Evolutionary conservation across 2,888 invertebrate genomes (phyloP).

Genomic region (Parnassius apollo): DNA sequence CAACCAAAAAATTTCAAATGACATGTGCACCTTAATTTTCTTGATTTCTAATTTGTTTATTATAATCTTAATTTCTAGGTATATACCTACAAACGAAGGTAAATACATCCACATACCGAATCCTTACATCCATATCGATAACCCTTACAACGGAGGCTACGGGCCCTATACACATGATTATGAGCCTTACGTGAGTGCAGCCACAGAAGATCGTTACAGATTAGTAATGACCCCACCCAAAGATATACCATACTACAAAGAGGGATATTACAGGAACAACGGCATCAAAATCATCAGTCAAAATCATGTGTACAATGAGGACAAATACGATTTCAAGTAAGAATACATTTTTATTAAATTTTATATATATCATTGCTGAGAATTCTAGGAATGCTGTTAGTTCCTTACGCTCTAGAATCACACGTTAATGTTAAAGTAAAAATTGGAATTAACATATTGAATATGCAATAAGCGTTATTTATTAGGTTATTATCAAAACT

Average conservation of each 20-base stretch:
- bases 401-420: slow-evolving; percentile 29
- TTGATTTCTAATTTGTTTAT: too few relatives aligned
- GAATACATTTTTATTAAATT: slow-evolving; percentile 37
- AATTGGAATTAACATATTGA: slow-evolving; percentile 46
- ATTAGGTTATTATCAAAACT: slow-evolving; percentile 48
- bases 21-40: too few relatives aligned
- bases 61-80: slow-evolving; percentile 43
- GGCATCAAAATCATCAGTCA: slow-evolving; percentile 76
- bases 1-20: too few relatives aligned
- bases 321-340: slow-evolving; percentile 78
- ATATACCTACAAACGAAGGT: slow-evolving; percentile 71
- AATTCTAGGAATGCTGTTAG: slow-evolving; percentile 17
- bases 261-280: slow-evolving; percentile 76
- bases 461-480: slow-evolving; percentile 43
- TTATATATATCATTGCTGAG: not conserved
- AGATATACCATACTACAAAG: slow-evolving; percentile 69
- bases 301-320: slow-evolving; percentile 72
- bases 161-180: slow-evolving; percentile 71
- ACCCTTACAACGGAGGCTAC: slow-evolving; percentile 70
- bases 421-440: slow-evolving; percentile 34
- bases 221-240: slow-evolving; percentile 56
- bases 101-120: slow-evolving; percentile 78
- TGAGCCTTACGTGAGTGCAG: slow-evolving; percentile 74
- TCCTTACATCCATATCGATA: slow-evolving; percentile 77
- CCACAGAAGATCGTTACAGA: slow-evolving; percentile 61